These are phyloP conservation scores for Drosophila rellima DNA, from an alignment of 2,888 invertebrate genomes.

Conservation along the genomic window DNA sequence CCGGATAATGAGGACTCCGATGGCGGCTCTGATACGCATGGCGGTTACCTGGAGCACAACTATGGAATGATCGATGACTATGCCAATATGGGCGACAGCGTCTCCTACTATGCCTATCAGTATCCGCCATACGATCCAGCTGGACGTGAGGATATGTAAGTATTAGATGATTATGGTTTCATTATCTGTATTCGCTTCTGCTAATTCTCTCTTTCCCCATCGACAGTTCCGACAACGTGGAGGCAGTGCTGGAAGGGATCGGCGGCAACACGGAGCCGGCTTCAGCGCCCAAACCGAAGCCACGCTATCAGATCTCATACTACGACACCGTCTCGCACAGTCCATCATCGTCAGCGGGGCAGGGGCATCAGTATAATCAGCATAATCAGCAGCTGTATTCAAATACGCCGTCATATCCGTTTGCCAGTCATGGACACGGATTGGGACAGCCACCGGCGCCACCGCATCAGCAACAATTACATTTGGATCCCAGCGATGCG, in stretches of 20 bases:
- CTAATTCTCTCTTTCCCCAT: neutral
- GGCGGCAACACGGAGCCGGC: slow-evolving; percentile 69
- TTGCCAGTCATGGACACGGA: slow-evolving; percentile 56
- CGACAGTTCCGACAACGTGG: slow-evolving; percentile 86
- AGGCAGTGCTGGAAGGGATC: slow-evolving; percentile 85
- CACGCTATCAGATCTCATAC: slow-evolving; percentile 79
- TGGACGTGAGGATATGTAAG: slow-evolving; percentile 86
- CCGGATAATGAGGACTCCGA: slow-evolving; percentile 92
- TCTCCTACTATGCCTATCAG: slow-evolving; percentile 88
- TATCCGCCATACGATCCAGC: slow-evolving; percentile 87
- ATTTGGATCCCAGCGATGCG: slow-evolving; percentile 73
- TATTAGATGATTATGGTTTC: no score
- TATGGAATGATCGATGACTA: slow-evolving; percentile 85
- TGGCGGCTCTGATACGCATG: slow-evolving; percentile 88
- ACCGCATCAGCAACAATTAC: slow-evolving; percentile 77
- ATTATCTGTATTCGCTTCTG: neutral
- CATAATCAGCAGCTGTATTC: slow-evolving; percentile 78
- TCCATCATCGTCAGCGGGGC: slow-evolving; percentile 49
- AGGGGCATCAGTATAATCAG: slow-evolving; percentile 51
- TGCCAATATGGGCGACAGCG: slow-evolving; percentile 87
- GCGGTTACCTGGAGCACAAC: slow-evolving; percentile 88
- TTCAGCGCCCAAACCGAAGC: slow-evolving; percentile 67
- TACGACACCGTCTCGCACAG: slow-evolving; percentile 77
- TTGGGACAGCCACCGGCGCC: slow-evolving; percentile 66
- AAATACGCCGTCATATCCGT: slow-evolving; percentile 75